Conservation (phyloP, 2,888 invertebrate species). For the Apomyelois bistriatella region DNA sequence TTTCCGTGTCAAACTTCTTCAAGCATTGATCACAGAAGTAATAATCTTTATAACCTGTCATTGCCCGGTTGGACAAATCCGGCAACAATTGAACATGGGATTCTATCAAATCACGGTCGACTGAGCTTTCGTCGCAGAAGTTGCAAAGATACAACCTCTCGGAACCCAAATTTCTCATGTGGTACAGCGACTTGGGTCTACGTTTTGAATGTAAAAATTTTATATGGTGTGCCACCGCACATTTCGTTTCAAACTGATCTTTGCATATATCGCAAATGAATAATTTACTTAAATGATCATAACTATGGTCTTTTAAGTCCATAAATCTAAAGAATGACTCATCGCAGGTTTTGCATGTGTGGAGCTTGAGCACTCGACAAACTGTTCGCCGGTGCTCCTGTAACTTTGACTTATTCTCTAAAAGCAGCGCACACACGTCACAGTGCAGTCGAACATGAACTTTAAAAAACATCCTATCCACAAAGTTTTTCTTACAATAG, state of each 20-base stretch:
- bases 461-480: constrained; percentile 63
- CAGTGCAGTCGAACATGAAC: constrained; percentile 67
- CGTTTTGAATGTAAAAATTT: constrained; percentile 48
- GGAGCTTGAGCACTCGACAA: constrained; percentile 44
- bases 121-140: constrained; percentile 56
- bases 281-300: constrained; percentile 41
- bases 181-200: constrained; percentile 41
- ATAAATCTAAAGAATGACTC: constrained; percentile 48
- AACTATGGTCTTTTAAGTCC: constrained; percentile 64
- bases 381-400: constrained; percentile 44
- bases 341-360: constrained; percentile 51
- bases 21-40: constrained; percentile 63
- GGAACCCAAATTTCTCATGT: constrained; percentile 38
- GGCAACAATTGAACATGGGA: constrained; percentile 47
- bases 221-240: constrained; percentile 54
- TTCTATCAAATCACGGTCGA: constrained; percentile 46
- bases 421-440: constrained; percentile 45
- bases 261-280: constrained; percentile 63
- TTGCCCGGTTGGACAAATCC: constrained; percentile 48
- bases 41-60: constrained; percentile 56
- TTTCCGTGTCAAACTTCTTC: constrained; percentile 54
- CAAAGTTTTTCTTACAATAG: constrained; percentile 60
- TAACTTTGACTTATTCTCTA: constrained; percentile 39
- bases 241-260: constrained; percentile 53
- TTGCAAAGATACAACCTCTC: constrained; percentile 54